These are phyloP conservation scores for Galaxea fascicularis DNA, from an alignment of 92 coral and sea anemone species.

Conservation along the genomic window DNA sequence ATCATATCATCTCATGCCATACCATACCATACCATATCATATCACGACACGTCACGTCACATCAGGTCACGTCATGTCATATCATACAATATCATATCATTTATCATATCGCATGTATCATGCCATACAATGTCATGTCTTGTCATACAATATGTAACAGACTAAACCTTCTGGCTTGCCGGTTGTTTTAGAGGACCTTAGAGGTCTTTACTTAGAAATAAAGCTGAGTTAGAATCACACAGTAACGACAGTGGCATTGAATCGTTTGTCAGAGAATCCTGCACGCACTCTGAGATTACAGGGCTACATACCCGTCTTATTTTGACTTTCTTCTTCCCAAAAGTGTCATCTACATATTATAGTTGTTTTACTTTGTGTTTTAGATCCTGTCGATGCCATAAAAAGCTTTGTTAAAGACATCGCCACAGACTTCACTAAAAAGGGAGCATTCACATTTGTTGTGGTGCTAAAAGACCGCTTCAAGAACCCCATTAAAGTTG, in stretches of 20 bases:
- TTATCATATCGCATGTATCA: neutral
- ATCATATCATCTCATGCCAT: neutral
- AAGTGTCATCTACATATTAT: neutral
- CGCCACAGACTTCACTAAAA: constrained; percentile 43
- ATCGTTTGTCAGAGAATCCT: neutral
- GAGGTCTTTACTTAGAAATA: no score
- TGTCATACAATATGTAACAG: neutral
- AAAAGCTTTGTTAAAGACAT: constrained; percentile 57
- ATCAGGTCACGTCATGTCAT: neutral
- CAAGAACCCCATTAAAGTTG: constrained; percentile 23
- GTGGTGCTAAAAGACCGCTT: constrained; percentile 62
- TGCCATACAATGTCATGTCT: no score
- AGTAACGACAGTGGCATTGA: neutral
- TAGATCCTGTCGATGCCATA: constrained; percentile 72
- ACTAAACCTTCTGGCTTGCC: neutral
- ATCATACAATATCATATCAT: no score
- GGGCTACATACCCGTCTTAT: neutral
- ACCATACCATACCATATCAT: neutral
- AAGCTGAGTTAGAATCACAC: no score
- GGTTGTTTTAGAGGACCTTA: no score
- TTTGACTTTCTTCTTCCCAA: neutral
- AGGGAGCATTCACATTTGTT: constrained; percentile 62
- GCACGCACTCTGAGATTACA: neutral
- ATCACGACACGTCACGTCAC: neutral
- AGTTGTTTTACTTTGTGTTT: neutral